Conservation (phyloP, 2,888 invertebrate species). For the Diplolepis rosae region DNA sequence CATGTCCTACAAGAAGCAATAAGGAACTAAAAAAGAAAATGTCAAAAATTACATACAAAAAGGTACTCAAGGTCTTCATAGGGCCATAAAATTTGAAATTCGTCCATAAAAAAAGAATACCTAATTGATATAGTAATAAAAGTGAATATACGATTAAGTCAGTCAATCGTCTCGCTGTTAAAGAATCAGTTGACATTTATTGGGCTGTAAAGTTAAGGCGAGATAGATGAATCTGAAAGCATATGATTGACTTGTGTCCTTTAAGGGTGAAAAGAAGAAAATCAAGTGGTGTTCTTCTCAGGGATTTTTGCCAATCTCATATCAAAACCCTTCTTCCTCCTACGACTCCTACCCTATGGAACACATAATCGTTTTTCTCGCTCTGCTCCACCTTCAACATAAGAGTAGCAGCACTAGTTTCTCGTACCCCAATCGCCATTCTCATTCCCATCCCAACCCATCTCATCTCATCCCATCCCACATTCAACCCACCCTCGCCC, state of each 20-base stretch:
- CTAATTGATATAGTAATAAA: constrained; percentile 21
- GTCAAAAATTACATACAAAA: no score
- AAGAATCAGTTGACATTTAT: not conserved
- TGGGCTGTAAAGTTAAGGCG: not conserved
- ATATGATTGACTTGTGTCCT: not conserved
- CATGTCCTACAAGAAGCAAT: no score
- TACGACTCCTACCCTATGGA: constrained; percentile 60
- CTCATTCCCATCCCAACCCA: constrained; percentile 35
- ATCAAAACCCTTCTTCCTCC: constrained; percentile 59
- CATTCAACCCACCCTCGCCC: constrained; percentile 49
- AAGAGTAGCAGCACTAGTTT: constrained; percentile 49
- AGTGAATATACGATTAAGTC: constrained; percentile 9
- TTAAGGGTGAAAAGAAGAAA: constrained; percentile 11
- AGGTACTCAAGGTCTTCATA: constrained; percentile 20
- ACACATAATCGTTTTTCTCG: constrained; percentile 62
- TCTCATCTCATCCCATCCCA: constrained; percentile 44
- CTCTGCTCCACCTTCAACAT: constrained; percentile 45
- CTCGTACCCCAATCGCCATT: constrained; percentile 41
- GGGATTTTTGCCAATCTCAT: constrained; percentile 60
- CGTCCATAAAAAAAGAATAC: not conserved
- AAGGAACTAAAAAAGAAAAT: no score
- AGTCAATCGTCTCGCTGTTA: not conserved
- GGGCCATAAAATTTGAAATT: constrained; percentile 18
- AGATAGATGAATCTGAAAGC: not conserved
- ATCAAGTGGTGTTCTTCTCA: not conserved